A percentile compares a stretch with the other conserved stretches of the same genome.
phyloP scores from a whole-genome alignment of 2,888 invertebrate genomes.

The Lithosia quadra region DNA sequence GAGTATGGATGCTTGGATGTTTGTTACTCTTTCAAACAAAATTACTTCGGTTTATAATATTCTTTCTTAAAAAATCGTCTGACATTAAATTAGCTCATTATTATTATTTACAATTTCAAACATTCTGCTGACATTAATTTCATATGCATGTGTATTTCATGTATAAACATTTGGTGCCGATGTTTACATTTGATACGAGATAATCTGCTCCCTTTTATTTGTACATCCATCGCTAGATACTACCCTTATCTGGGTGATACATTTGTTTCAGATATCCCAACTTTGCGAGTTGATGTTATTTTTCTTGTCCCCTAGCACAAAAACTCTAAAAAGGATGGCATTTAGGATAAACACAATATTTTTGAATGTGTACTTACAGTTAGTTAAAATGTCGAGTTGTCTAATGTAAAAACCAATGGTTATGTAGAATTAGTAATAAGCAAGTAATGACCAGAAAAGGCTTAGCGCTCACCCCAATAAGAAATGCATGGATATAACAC shows the following conservation, averaged over 20 bases:
- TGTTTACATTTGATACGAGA: constrained; percentile 47
- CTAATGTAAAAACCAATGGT: not conserved
- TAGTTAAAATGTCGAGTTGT: not conserved
- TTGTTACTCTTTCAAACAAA: no score
- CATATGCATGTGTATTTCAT: not conserved
- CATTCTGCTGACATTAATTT: not conserved
- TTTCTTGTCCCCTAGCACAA: not conserved
- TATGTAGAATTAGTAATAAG: not conserved
- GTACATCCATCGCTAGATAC: constrained; percentile 50
- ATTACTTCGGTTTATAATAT: no score
- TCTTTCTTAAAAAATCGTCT: no score
- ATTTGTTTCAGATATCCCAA: constrained; percentile 43
- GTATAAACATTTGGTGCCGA: constrained; percentile 2
- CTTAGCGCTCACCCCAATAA: no score
- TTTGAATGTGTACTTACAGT: not conserved
- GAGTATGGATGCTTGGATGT: no score
- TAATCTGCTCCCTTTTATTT: constrained; percentile 47
- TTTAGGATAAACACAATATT: not conserved
- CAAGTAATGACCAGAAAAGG: no score
- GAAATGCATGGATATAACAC: no score
- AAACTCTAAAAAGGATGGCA: not conserved
- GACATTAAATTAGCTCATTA: no score
- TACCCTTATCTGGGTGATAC: constrained; percentile 51
- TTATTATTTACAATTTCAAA: no score
- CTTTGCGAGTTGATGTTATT: constrained; percentile 21